phyloP scores from a whole-genome alignment of 2,113 vertebrate species.

The Odocoileus hemionus region DNA sequence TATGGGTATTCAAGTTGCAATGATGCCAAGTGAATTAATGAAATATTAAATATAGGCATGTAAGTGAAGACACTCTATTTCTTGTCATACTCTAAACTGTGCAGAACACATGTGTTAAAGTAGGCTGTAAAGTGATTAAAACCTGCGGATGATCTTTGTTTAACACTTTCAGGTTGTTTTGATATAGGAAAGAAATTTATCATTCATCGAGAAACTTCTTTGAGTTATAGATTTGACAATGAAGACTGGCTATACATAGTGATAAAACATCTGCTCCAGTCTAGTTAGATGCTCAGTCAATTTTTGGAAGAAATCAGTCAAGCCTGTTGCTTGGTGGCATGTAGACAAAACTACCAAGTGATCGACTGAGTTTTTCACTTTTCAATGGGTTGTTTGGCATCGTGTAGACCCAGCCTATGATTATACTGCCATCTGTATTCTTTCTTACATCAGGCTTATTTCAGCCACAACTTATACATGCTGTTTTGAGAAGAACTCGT shows the following conservation, averaged over 20 bases:
- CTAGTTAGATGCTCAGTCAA: constrained; percentile 22
- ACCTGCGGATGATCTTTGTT: constrained; percentile 16
- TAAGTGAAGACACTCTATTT: background rate
- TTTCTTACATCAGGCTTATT: constrained; percentile 64
- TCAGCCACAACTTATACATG: constrained; percentile 63
- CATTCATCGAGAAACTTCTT: constrained; percentile 25
- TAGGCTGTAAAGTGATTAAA: background rate
- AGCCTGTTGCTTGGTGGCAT: constrained; percentile 59
- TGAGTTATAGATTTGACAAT: constrained; percentile 56
- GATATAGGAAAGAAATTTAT: constrained; percentile 18
- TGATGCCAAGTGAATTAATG: background rate
- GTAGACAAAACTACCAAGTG: constrained; percentile 65
- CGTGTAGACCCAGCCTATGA: constrained; percentile 68
- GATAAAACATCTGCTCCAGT: constrained; percentile 59
- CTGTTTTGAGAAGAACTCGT: constrained; percentile 62
- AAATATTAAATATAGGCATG: background rate
- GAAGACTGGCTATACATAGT: constrained; percentile 1
- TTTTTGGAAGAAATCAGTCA: constrained; percentile 50
- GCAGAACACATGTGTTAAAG: background rate
- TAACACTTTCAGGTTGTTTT: constrained; percentile 35
- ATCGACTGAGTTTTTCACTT: constrained; percentile 60
- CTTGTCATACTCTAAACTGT: background rate
- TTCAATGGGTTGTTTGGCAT: constrained; percentile 72
- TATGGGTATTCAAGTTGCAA: background rate
- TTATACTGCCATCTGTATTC: constrained; percentile 71